A percentile compares a stretch with the other conserved stretches of the same genome.
Conservation (phyloP, 2,797 vertebrate species). For the Spheniscus humboldti region DNA sequence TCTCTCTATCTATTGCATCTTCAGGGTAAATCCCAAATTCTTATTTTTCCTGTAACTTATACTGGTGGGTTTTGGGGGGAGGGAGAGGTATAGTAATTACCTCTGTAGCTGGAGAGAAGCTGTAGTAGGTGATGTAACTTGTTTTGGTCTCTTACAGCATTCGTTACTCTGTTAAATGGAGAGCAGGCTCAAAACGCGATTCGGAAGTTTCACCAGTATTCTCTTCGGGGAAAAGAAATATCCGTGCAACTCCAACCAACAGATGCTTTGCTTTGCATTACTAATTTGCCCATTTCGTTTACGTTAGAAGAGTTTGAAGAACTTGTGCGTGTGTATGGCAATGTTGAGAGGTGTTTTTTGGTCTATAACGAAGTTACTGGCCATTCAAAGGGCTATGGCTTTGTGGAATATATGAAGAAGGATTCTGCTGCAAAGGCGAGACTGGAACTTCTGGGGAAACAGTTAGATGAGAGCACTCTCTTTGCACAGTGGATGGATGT, state of each 20-base stretch:
- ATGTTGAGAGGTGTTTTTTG: constrained; percentile 93
- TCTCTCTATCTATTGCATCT: not conserved
- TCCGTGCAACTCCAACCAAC: constrained; percentile 94
- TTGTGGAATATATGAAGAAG: constrained; percentile 99
- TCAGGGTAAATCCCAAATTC: not conserved
- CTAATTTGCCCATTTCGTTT: constrained; percentile 88
- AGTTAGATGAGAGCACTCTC: constrained; percentile 81
- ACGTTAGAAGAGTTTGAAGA: constrained; percentile 89
- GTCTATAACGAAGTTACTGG: constrained; percentile 91
- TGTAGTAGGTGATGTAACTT: not conserved
- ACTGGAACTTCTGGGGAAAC: constrained; percentile 89
- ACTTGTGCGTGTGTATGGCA: constrained; percentile 90
- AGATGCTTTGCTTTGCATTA: constrained; percentile 92
- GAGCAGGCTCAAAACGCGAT: constrained; percentile 96
- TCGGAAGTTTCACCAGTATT: constrained; percentile 86
- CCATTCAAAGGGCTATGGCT: constrained; percentile 94
- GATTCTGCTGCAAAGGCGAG: constrained; percentile 94
- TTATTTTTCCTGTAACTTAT: not conserved
- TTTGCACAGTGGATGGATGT: constrained; percentile 98
- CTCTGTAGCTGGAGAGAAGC: not conserved
- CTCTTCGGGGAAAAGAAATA: constrained; percentile 88
- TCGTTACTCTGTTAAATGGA: constrained; percentile 94
- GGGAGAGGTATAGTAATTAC: not conserved
- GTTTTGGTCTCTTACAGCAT: constrained; percentile 81
- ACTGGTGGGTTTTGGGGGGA: not conserved